Conservation (phyloP, 2,888 invertebrate genomes). For the Trimorus sp. region DNA sequence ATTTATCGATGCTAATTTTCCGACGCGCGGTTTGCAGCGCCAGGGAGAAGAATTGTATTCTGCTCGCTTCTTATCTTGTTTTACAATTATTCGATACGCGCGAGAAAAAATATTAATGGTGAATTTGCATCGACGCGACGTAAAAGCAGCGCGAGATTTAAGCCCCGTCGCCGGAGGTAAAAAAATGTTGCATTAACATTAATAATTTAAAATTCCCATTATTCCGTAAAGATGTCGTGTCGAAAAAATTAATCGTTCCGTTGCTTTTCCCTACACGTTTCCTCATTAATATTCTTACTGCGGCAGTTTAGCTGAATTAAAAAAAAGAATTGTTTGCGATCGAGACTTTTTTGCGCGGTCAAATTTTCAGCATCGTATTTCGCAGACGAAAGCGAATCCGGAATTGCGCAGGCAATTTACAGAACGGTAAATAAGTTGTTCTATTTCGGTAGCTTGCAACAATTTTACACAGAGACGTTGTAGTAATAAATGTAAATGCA, state of each 20-base stretch:
- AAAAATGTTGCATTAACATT: no score
- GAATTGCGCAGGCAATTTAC: slow-evolving; percentile 22
- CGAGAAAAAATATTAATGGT: no score
- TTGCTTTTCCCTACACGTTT: no score
- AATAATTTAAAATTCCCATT: no score
- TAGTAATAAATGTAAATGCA: slow-evolving; percentile 39
- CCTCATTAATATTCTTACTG: no score
- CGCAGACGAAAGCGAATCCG: slow-evolving; percentile 16
- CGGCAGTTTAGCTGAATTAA: no score
- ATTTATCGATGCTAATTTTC: slow-evolving; percentile 82
- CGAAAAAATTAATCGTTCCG: no score
- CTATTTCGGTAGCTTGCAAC: slow-evolving; percentile 33
- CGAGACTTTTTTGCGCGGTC: background rate
- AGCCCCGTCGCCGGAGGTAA: no score
- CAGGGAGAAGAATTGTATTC: slow-evolving; percentile 76
- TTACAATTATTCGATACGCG: slow-evolving; percentile 51
- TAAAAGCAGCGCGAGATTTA: no score
- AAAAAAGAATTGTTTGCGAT: background rate
- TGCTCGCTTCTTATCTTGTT: slow-evolving; percentile 64
- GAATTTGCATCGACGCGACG: no score
- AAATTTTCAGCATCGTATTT: background rate
- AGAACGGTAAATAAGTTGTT: slow-evolving; percentile 36
- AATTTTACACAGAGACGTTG: slow-evolving; percentile 35
- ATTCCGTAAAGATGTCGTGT: no score
- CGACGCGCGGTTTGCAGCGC: slow-evolving; percentile 75